These are phyloP conservation scores for Isoperla grammatica DNA, from an alignment of 2,888 invertebrate species.

Conservation along the genomic window DNA sequence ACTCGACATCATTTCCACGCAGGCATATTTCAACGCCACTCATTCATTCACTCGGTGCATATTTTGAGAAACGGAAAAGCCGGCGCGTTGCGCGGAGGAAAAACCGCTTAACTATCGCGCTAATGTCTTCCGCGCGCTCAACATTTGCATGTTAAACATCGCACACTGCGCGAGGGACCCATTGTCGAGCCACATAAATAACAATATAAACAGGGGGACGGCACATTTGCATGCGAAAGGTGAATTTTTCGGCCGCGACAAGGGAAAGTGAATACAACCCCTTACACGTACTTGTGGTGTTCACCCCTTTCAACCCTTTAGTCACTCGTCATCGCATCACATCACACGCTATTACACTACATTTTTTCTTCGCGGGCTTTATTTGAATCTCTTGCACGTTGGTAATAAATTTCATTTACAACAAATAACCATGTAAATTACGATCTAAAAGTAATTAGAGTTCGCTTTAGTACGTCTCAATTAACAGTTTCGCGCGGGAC, in stretches of 20 bases:
- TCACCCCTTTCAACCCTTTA: constrained; percentile 14
- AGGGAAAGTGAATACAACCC: not conserved
- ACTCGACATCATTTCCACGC: too few relatives aligned
- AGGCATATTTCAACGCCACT: too few relatives aligned
- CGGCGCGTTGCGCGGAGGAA: too few relatives aligned
- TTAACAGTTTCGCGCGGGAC: not conserved
- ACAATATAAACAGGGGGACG: constrained; percentile 12
- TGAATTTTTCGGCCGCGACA: not conserved
- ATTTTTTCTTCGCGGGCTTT: constrained; percentile 3
- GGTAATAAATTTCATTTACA: constrained; percentile 12
- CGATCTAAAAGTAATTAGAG: constrained; percentile 12
- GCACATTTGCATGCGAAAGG: constrained; percentile 15
- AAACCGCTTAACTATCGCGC: too few relatives aligned
- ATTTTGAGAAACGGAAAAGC: too few relatives aligned
- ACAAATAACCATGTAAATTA: constrained; percentile 13
- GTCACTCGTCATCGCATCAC: constrained; percentile 15
- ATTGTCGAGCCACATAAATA: constrained; percentile 15
- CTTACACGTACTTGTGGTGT: constrained; percentile 9
- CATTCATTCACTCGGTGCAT: too few relatives aligned
- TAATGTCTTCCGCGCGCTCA: too few relatives aligned
- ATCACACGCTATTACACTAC: constrained; percentile 11
- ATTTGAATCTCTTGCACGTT: not conserved
- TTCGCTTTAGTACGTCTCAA: not conserved
- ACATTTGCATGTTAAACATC: too few relatives aligned
- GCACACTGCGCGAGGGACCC: too few relatives aligned